phyloP scores from a whole-genome alignment of 2,113 vertebrate genomes.

The Oryzias curvinotus region DNA sequence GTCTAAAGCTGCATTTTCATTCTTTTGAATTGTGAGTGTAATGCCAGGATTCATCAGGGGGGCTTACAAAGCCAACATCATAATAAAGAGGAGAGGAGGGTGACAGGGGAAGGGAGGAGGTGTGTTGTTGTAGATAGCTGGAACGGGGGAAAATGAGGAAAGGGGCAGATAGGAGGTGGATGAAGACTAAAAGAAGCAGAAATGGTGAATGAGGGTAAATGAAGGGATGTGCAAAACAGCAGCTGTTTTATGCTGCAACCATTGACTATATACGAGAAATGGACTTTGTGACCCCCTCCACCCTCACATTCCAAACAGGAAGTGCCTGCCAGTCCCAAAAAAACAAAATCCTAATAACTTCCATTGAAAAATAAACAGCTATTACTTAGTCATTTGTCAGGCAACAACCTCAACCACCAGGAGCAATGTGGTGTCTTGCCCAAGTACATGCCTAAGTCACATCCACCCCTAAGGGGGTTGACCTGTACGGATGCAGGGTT shows the following conservation, averaged over 20 bases:
- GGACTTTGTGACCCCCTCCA: too few species aligned
- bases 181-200: constrained; percentile 1
- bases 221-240: constrained; percentile 6
- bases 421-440: too few species aligned
- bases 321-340: too few species aligned
- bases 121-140: constrained; percentile 32
- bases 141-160: constrained; percentile 24
- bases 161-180: constrained; percentile 4
- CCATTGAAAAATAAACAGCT: too few species aligned
- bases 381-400: too few species aligned
- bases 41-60: constrained; percentile 64
- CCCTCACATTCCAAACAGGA: too few species aligned
- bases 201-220: constrained; percentile 12
- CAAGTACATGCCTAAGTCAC: too few species aligned
- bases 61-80: constrained; percentile 54
- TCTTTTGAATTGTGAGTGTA: constrained; percentile 58
- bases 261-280: neutral
- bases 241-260: neutral
- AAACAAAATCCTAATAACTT: too few species aligned
- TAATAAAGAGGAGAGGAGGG: constrained; percentile 55
- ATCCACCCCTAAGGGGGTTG: too few species aligned
- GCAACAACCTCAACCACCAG: too few species aligned
- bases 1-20: constrained; percentile 55
- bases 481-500: too few species aligned
- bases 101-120: constrained; percentile 16